Conservation (phyloP, 2,113 vertebrate species). For the Alosa alosa region DNA sequence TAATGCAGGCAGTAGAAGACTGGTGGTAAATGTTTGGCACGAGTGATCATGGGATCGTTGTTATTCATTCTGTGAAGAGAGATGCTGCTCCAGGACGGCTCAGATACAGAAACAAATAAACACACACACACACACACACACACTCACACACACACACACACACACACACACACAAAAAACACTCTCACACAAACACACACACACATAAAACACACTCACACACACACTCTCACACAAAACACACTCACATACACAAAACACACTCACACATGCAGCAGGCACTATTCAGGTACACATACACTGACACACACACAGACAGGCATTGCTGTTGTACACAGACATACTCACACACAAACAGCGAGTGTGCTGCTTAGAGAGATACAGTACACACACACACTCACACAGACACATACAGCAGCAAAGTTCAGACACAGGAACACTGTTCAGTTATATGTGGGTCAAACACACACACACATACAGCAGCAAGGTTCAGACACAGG, state of each 20-base stretch:
- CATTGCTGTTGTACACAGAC: neutral
- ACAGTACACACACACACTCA: neutral
- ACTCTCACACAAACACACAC: too few species aligned
- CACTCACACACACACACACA: neutral
- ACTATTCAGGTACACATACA: neutral
- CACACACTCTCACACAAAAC: neutral
- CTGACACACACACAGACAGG: neutral
- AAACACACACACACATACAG: neutral
- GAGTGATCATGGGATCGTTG: conserved; percentile 9
- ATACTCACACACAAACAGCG: neutral
- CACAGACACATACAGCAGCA: neutral
- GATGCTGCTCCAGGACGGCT: neutral
- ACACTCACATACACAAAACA: neutral
- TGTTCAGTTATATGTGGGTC: too few species aligned
- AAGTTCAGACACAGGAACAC: too few species aligned
- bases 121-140: neutral
- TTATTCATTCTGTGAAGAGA: conserved; percentile 6
- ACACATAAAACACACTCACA: too few species aligned
- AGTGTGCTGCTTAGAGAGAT: neutral
- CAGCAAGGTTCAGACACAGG: neutral
- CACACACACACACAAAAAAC: too few species aligned
- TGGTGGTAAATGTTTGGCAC: conserved; percentile 7
- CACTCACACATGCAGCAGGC: neutral
- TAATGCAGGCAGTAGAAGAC: conserved; percentile 19
- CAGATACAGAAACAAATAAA: neutral